Evolutionary conservation across 2,888 invertebrate genomes (phyloP).

Genomic region (Torymus tubicola): DNA sequence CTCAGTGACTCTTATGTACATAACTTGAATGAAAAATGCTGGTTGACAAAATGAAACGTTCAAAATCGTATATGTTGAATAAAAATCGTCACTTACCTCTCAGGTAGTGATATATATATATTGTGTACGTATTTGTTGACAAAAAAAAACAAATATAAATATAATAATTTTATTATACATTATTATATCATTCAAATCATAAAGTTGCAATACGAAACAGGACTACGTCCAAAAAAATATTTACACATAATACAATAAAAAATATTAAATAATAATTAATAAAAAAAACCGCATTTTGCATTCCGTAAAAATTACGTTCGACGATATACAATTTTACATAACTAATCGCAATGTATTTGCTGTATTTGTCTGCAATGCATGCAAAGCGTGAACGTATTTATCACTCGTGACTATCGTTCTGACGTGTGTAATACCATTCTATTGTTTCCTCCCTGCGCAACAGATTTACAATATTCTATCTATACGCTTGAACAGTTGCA

Average conservation of each 20-base stretch:
- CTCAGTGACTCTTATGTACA: neutral
- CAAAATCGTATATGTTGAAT: conserved; percentile 38
- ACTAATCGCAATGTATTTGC: conserved; percentile 36
- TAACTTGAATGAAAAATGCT: neutral
- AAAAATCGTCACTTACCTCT: conserved; percentile 55
- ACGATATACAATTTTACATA: conserved; percentile 37
- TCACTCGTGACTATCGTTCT: neutral
- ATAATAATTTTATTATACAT: conserved; percentile 19
- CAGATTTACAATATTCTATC: neutral
- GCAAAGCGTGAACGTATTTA: conserved; percentile 44
- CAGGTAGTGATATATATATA: conserved; percentile 40
- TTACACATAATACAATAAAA: conserved; percentile 34
- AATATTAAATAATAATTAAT: conserved; percentile 15
- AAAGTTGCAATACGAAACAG: conserved; percentile 40
- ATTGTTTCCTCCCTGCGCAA: neutral
- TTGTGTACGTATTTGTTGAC: conserved; percentile 5
- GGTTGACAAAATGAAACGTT: neutral
- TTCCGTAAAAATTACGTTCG: conserved; percentile 37
- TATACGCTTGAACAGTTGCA: neutral
- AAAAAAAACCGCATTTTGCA: conserved; percentile 35
- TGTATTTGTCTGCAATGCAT: conserved; percentile 48
- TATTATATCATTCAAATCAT: conserved; percentile 29
- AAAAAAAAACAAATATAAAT: conserved; percentile 14
- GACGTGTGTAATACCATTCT: neutral
- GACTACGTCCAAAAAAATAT: conserved; percentile 31